Base-by-base conservation (phyloP, 2,797 vertebrate genomes). In the Lates japonicus region DNA sequence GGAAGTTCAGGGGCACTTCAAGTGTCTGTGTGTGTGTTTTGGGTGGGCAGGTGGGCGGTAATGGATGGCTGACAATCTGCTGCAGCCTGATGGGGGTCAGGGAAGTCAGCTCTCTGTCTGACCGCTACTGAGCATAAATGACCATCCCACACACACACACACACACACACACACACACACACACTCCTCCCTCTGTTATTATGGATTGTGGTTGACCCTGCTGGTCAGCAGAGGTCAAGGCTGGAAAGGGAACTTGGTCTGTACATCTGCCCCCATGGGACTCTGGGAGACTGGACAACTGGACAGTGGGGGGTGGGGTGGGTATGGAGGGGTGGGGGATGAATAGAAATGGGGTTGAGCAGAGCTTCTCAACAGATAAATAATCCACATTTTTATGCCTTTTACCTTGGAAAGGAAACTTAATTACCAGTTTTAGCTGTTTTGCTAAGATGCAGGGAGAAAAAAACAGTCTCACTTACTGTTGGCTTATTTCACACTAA, bases 11-110 rank as follows among this genome's bases (percentile, higher is more conserved):
- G n/a, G 58, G 57, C 41, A 74, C 25, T 48, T 41, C 48, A 62
- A 35, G 44, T 44, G 70, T 49, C 35, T 52, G 52, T 35, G 55
- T 74, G 65, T 55, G 68, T 73, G 33, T 70, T 44, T n/a, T 48
- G 25, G 9, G 48, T 48, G 61, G 62, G 64, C 49, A 61, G 67
- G 74, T 81, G 74, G 81, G 68, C 2, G 31, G 69, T 92, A 92
- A 95, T 87, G 74, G 83, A 94, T 92, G 89, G 73, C 77, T 92
- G 92, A 91, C 93, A 93, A 93, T 92, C 89, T 91, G 90, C 75
- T 81, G 66, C 78, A 82, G 83, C 81, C 80, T 87, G 90, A 91
- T 93, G 78, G 75, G 72, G 91, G 92, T 93, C 91, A 93, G 2
- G 3, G 59, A 75, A 55, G 77, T 86, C 70, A 80, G 76, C 55